Base-by-base conservation (phyloP, 2,888 invertebrate species). In the Campaea margaritaria region DNA sequence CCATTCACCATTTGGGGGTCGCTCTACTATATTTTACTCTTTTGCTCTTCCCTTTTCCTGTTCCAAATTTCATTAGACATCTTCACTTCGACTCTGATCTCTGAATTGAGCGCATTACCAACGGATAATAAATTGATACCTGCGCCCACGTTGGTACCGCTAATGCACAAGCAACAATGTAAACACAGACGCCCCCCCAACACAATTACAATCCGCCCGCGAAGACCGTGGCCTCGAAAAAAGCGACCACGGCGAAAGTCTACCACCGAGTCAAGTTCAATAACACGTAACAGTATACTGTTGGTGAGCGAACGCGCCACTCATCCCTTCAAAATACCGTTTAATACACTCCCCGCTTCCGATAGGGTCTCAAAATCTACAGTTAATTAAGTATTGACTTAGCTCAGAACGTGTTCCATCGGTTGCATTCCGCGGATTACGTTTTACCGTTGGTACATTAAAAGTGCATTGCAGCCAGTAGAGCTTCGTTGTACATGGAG, bases 211-310 rank as follows among this genome's bases (percentile, higher is more conserved):
- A n/a, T 54, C n/a, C 45, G 44, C 39, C 49, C 68, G 64, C 64
- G 34, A 8, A 50, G 75, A 79, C 76, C 61, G 68, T 83, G 80
- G 88, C 88, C 81, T 74, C 73, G 58, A 76, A 76, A 81, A 76
- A 81, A 78, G 78, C 75, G 76, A 67, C 70, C 67, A 70, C 78
- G 85, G 89, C 84, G 91, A 91, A 91, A 91, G 91, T 89, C 79
- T 72, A 74, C 74, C 28, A 65, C 62, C 67, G 66, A 78, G 77
- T 78, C 88, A 91, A 91, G 91, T 91, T 91, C 91, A 91, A 82
- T 90, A 89, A 80, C 91, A 86, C 85, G 70, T 85, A 86, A 88
- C 91, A 90, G 91, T 89, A 86, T 73, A 67, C 60, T 51, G 55
- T 47, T 68, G 69, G 72, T 69, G 76, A 78, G 69, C 50, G 72